Evolutionary conservation across 2,113 vertebrate species (phyloP), one percentile per base, ranked within the genome.

Genomic region (Poeciliopsis retropinna): DNA sequence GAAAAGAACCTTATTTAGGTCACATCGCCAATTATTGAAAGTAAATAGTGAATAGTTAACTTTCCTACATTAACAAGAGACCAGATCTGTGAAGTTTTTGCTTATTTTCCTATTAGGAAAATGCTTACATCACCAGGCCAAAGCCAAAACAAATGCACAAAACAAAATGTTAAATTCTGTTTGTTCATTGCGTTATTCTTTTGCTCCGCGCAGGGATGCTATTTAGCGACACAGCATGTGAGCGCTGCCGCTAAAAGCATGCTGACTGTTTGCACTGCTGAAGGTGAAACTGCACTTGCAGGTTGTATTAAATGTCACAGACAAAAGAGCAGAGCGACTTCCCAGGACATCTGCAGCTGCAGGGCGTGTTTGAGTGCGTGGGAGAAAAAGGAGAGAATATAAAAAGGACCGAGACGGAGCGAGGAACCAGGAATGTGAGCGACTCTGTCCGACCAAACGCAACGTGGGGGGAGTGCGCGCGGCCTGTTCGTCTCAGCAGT

Each of bases 271-370:
- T 73, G 67, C 44, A 54, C 66, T 37, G 8, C 28, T 75, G 57
- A 41, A 71, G 61, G 69, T 57, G 31, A 76, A 60, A 54, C 27
- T 67, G 64, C 68, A 78, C 69, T 78, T 65, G 60, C 51, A 73
- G 72, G 57, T 81, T 62, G 41, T 62, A 80, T 83, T 85, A 51
- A 87, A 81, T 81, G 76, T 81, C 87, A 78, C 64, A 69, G 67
- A 85, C 72, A 80, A 57, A 78, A 82, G 71, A 85, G 8, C 57
- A 41, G 69, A 67, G 31, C 79, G 54, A 79, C 83, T 37, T 75
- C 76, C 72, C 72, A 72, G 72, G 67, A 83, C 60, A 67, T 72
- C 54, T 14, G 54, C 72, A 83, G 65, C 84, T 85, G 73, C 64
- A 61, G 67, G 32, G 62, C 17, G 19, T 3, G 66, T 79, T 64